These are phyloP conservation scores for Hydrochoerus hydrochaeris DNA, from an alignment of 2,113 vertebrate genomes.

Conservation along the genomic window DNA sequence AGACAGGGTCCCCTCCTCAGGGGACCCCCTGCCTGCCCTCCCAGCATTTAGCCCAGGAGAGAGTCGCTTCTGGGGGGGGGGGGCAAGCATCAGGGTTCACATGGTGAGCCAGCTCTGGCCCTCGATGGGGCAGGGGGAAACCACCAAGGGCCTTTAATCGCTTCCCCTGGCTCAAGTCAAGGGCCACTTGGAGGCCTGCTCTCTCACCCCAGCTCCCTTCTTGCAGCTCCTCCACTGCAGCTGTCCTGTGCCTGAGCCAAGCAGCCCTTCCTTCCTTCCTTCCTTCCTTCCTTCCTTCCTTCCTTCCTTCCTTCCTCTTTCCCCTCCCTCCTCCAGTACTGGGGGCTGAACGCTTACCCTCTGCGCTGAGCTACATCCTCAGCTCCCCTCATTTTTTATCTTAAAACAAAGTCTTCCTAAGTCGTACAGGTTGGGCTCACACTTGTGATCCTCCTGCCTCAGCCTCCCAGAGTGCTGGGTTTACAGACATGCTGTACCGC, in stretches of 20 bases:
- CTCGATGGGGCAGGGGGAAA: background rate
- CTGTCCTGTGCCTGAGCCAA: background rate
- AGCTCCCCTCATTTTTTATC: background rate
- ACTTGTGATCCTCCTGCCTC: background rate
- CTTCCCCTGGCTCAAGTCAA: background rate
- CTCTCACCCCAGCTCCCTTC: background rate
- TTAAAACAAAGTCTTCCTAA: background rate
- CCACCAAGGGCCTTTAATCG: fast-evolving
- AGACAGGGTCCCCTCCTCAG: background rate
- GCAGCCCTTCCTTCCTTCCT: background rate
- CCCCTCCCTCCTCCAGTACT: background rate
- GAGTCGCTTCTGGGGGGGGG: background rate
- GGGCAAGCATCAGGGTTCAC: background rate
- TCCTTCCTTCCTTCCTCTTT: background rate
- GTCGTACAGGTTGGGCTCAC: background rate
- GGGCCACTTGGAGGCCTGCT: background rate
- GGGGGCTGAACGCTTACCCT: background rate
- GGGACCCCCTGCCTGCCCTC: background rate
- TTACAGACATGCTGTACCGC: background rate
- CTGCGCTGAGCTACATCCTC: background rate
- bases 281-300: background rate
- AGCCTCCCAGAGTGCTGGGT: background rate
- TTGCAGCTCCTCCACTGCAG: background rate
- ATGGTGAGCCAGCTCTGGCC: background rate
- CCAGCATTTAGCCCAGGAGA: background rate